Conservation (phyloP, 2,113 vertebrate species). For the Sebastes fasciatus region DNA sequence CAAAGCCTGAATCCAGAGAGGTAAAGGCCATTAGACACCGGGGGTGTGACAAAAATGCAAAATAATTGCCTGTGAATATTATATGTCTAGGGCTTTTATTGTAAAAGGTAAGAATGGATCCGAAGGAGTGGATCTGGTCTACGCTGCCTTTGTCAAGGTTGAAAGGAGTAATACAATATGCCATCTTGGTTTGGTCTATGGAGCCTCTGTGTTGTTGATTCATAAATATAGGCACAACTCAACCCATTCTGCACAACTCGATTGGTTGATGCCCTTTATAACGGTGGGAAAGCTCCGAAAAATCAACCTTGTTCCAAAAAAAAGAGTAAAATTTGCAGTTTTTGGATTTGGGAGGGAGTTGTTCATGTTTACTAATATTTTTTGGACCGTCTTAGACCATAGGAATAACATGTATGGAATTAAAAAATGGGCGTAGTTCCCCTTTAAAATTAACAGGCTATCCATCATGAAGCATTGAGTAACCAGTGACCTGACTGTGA, state of each 20-base stretch:
- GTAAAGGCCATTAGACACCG: no score
- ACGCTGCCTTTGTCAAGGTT: background rate
- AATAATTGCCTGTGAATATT: no score
- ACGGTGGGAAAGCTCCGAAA: no score
- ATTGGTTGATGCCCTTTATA: no score
- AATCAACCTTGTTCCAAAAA: no score
- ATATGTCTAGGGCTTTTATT: background rate
- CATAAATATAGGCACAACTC: no score
- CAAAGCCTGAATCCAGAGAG: no score
- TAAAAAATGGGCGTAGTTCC: background rate
- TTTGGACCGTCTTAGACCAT: background rate
- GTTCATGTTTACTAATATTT: background rate
- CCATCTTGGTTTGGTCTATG: background rate
- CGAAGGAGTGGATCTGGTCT: background rate
- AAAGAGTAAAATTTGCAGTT: no score
- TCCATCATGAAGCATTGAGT: background rate
- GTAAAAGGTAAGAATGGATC: background rate
- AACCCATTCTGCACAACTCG: no score
- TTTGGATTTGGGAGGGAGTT: background rate
- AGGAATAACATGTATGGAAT: background rate
- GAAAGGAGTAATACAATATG: background rate
- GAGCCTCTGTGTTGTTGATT: background rate
- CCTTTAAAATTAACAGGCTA: background rate
- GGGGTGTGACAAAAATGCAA: no score
- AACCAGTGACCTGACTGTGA: background rate